Conservation (phyloP, 2,797 vertebrate genomes). For the Florisuga fusca region DNA sequence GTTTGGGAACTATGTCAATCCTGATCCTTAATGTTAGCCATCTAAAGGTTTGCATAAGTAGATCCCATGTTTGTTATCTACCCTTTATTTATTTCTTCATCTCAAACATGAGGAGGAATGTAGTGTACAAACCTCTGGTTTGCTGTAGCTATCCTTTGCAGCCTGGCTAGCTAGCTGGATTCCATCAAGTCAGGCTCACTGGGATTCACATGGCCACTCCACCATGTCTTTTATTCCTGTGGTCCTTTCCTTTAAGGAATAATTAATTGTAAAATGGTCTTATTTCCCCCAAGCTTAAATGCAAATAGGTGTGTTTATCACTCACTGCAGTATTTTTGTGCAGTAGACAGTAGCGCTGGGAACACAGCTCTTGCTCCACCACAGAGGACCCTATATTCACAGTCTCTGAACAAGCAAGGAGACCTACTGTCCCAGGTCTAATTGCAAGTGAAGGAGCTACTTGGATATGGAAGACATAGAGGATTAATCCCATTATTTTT, state of each 20-base stretch:
- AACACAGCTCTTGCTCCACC: not conserved
- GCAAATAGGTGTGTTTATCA: conserved; percentile 20
- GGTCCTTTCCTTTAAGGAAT: not conserved
- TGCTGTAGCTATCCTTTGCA: not conserved
- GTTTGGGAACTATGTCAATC: not conserved
- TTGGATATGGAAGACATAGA: not conserved
- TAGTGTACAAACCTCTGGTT: not conserved
- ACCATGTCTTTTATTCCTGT: not conserved
- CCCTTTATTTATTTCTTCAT: not conserved
- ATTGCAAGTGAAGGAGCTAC: not conserved
- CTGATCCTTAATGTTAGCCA: not conserved
- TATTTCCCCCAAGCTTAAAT: conserved; percentile 20
- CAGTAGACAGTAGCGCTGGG: not conserved
- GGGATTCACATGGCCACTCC: not conserved
- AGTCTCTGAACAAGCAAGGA: not conserved
- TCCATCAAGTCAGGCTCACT: not conserved
- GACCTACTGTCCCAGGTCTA: not conserved
- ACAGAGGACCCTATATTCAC: not conserved
- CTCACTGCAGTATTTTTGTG: not conserved
- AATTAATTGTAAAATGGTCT: not conserved
- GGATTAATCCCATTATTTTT: conserved; percentile 40
- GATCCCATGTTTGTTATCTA: not conserved
- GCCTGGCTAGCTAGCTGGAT: not conserved
- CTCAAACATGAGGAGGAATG: not conserved
- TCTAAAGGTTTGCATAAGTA: not conserved